Base-by-base conservation (phyloP, 2,113 vertebrate genomes). In the Poicephalus meyeri region DNA sequence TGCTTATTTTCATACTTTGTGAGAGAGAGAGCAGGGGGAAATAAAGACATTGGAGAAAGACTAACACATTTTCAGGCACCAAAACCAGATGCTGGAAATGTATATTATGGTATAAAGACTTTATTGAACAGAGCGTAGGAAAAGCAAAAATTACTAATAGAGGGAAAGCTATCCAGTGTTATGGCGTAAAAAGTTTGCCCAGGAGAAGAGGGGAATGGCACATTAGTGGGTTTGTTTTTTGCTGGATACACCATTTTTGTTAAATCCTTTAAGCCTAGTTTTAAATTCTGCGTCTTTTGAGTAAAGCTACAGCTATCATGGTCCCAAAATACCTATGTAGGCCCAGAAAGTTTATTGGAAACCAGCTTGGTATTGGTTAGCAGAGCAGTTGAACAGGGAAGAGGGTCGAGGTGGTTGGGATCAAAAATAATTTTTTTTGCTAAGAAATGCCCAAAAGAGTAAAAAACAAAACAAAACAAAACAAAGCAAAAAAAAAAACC, bases 331-430 rank as follows among this genome's bases (percentile, higher is more conserved):
- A 80, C 15, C 23, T 63, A 4, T 31, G 4, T 52, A 61, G 37
- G 19, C 68, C 29, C n/a, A 79, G 12, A 68, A 74, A 80, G 16
- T 53, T 63, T 37, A 13, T 25, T 68, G 56, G 20, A 89, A 86
- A 80, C 4, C 26, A 89, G 28, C 11, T 46, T 44, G 20, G 7
- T 68, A 37, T 42, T 87, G 52, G 44, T 42, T 44, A 79, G 16
- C 1, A 17, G 33, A 44, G 13, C 20, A 81, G 9, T 17, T 81
- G 24, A 81, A 70, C 4, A 69, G 9, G 52, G 16, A 90, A 87
- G 17, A 44, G 0, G 1, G 7, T 33, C 53, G 73, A 80, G 77
- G 7, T 0, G 0, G 0, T 33, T 70, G 14, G 13, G n/a, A 39
- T 66, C 15, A 56, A 73, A 90, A 91, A 33, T 15, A 0, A 1